Evolutionary conservation across 2,797 vertebrate genomes (phyloP), one percentile per base, ranked within the genome.

Genomic region (Eulemur albifrons): DNA sequence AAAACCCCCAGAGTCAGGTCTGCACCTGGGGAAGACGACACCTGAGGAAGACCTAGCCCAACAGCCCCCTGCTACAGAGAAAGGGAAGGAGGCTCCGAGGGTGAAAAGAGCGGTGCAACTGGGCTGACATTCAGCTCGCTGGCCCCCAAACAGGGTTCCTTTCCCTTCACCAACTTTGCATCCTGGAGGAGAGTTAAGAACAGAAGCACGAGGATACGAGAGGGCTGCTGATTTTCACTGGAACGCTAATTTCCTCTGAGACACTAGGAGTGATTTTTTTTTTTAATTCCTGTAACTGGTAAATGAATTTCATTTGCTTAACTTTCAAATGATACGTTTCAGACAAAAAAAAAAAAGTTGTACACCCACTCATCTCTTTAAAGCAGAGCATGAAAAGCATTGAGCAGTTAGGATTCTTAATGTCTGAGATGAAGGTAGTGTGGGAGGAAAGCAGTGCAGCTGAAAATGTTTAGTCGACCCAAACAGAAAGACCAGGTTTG

Each of bases 331-430:
- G 70, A 82, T 87, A 85, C 0, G 54, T 95, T 88, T 87, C 72
- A 97, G 88, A 79, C 69, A 7, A 11, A 91, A 80, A 88, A 81
- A 81, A 81, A 93, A 90, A 77, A 84, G 45, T 57, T 25, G 17
- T 20, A 77, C 96, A 93, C 97, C 96, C 96, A 97, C 97, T 91
- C 93, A 83, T 89, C 72, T 91, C 86, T 95, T 82, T 75, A 93
- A 93, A 70, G 70, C 54, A 79, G 85, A 94, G 75, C 35, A 40
- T 27, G 90, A 84, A 93, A 86, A 90, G 40, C 76, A 30, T 32
- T 67, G 72, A 91, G 69, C 79, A 57, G n/a, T 75, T 85, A 57
- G 50, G 87, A 61, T 72, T 87, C 83, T 87, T 80, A 65, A 35
- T 79, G 95, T 97, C 97, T 96, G 95, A 38, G 88, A 77, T 50